Evolutionary conservation across 1,140 invertebrate genomes (phyloP), one percentile per base, ranked within the genome.

Genomic region (Adelges cooleyi): DNA sequence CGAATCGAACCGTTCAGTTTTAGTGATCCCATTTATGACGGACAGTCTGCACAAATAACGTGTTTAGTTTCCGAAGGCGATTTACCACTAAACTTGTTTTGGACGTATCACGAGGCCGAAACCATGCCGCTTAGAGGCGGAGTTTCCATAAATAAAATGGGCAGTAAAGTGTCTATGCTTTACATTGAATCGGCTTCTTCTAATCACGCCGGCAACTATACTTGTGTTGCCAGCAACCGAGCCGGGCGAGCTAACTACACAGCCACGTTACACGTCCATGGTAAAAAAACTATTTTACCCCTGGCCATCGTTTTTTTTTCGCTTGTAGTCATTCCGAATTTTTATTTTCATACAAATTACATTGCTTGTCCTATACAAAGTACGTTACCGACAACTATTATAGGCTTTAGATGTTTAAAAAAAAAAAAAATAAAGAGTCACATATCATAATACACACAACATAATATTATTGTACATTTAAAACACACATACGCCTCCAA

Each of bases 161-260:
- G 87, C 71, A 78, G 89, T 78, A 80, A 83, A 76, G 76, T 82
- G 29, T 89, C 85, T 69, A 81, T 85, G 54, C 75, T 92, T 68
- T 85, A 82, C 65, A 89, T 92, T 70, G 84, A 88, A 70, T 82
- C 83, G 67, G 86, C 87, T 17, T 80, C 81, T 65, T 85, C 67
- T 13, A 11, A 48, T 46, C 29, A 49, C 9, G 81, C 79, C 22
- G 84, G 84, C 54, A 78, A 82, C 56, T 90, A 88, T 72, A 88
- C 86, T 13, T 90, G 86, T 73, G 78, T 78, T 54, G 84, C 80
- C 23, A 77, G 72, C 40, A 88, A 88, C 72, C 73, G 77, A 46
- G 85, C 84, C 25, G 83, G 82, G 15, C 73, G 74, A 3, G 77
- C 77, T 46, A 81, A 80, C 69, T 82, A 81, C 68, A 77, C 80